These are phyloP conservation scores for Bilobella aurantiaca DNA, from an alignment of 1,140 invertebrate genomes.

Conservation along the genomic window DNA sequence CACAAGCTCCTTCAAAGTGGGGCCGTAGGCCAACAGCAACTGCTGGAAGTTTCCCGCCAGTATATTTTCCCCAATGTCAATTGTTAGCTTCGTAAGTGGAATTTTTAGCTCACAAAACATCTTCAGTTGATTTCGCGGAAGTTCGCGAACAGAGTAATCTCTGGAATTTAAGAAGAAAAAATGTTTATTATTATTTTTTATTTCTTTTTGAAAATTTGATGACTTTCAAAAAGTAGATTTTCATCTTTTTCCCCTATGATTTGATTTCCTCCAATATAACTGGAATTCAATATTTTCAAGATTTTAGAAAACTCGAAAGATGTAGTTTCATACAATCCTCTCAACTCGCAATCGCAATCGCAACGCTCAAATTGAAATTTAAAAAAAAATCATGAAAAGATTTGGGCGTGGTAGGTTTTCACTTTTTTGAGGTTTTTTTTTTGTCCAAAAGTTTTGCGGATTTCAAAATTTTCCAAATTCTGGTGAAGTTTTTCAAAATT, in stretches of 20 bases:
- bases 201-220: background rate
- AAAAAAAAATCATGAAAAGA: no score
- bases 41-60: background rate
- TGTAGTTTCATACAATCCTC: background rate
- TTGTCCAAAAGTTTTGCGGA: no score
- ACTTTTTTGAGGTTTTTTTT: background rate
- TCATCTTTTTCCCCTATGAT: no score
- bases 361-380: no score
- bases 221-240: no score
- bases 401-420: no score
- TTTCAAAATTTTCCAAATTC: no score
- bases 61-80: conserved; percentile 3
- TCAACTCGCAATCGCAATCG: background rate
- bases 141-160: background rate
- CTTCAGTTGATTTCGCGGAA: background rate
- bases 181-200: background rate
- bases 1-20: background rate
- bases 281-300: background rate
- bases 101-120: background rate
- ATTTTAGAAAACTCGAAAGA: background rate
- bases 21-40: background rate
- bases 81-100: background rate
- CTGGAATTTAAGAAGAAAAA: background rate
- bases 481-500: background rate
- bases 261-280: no score